Conservation (phyloP, 2,888 invertebrate species). For the Scaptomyza tumidula region DNA sequence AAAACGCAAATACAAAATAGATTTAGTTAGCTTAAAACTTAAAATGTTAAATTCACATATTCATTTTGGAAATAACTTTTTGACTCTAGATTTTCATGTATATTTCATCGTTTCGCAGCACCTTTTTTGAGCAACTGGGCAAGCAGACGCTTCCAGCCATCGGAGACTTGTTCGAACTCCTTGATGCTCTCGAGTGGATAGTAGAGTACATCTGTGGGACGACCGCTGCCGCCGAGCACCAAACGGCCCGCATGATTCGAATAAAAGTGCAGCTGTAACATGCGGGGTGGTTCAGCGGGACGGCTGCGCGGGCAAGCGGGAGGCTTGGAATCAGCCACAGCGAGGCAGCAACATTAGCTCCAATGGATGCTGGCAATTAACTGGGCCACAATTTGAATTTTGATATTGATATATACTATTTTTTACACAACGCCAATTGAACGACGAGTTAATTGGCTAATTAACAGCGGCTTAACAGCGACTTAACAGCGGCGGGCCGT, state of each 20-base stretch:
- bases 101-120: slow-evolving; percentile 58
- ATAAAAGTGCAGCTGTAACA: slow-evolving; percentile 93
- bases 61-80: no score
- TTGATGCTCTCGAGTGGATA: slow-evolving; percentile 94
- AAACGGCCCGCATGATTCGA: slow-evolving; percentile 91
- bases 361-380: slow-evolving; percentile 47
- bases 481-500: slow-evolving; percentile 37
- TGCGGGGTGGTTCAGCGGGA: slow-evolving; percentile 82
- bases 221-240: slow-evolving; percentile 85
- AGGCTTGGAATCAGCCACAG: slow-evolving; percentile 38
- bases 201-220: slow-evolving; percentile 84
- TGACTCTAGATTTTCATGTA: neutral
- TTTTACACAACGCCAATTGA: slow-evolving; percentile 35
- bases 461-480: slow-evolving; percentile 35
- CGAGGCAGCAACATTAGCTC: slow-evolving; percentile 38
- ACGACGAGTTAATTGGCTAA: slow-evolving; percentile 33
- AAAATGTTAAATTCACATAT: no score
- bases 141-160: slow-evolving; percentile 91
- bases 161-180: slow-evolving; percentile 92
- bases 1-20: slow-evolving; percentile 2
- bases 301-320: slow-evolving; percentile 24
- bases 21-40: neutral
- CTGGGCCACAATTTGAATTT: slow-evolving; percentile 25
- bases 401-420: slow-evolving; percentile 6
- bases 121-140: slow-evolving; percentile 89